Conservation (phyloP, 2,888 invertebrate species). For the Mythimna vitellina region DNA sequence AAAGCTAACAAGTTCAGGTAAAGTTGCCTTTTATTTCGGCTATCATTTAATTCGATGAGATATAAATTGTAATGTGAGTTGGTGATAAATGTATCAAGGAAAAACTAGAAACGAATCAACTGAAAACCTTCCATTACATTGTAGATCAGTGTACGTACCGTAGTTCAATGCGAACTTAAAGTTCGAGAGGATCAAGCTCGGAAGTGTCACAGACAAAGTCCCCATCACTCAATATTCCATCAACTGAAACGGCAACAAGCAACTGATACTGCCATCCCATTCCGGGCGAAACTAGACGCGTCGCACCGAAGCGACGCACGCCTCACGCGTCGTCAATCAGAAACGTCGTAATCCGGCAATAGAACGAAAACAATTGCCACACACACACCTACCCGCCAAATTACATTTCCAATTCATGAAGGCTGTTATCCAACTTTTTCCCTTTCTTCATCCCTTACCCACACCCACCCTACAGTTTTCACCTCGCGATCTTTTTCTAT, state of each 20-base stretch:
- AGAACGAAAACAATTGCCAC: slow-evolving; percentile 83
- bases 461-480: slow-evolving; percentile 66
- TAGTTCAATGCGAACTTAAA: neutral
- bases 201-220: slow-evolving; percentile 20
- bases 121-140: neutral
- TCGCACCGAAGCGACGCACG: slow-evolving; percentile 40
- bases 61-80: neutral
- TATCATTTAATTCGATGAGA: neutral
- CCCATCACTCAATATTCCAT: slow-evolving; percentile 56
- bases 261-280: slow-evolving; percentile 45
- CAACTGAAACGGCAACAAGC: slow-evolving; percentile 45
- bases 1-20: neutral
- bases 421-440: slow-evolving; percentile 79
- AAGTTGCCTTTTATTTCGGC: neutral
- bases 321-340: slow-evolving; percentile 76
- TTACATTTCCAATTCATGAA: slow-evolving; percentile 91
- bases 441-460: slow-evolving; percentile 69
- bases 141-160: no score
- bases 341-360: slow-evolving; percentile 78
- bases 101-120: neutral
- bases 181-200: neutral
- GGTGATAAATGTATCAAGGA: neutral
- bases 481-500: slow-evolving; percentile 86
- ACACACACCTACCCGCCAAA: slow-evolving; percentile 82
- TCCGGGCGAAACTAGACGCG: slow-evolving; percentile 39